Base-by-base conservation (phyloP, 2,888 invertebrate genomes). In the Troides aeacus region DNA sequence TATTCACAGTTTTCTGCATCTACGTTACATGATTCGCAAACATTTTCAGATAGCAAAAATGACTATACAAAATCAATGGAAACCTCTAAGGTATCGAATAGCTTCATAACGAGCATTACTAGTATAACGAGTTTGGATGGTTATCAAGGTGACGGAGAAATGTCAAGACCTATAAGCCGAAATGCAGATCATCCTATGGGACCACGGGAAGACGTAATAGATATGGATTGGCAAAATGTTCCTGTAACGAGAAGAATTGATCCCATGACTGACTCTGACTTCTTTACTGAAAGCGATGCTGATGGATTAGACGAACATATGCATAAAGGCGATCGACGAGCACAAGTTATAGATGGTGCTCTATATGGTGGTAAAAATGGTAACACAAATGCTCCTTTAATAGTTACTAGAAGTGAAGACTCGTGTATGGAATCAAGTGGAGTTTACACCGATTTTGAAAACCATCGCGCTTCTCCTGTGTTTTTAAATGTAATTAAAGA, bases 51-150 rank as follows among this genome's bases (percentile, higher is more conserved):
- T 77, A 90, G 93, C 66, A 94, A 94, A 84, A 94, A 92, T 61
- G 94, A 94, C 73, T 93, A 93, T 76, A 91, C 92, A 12, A 95
- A 95, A 83, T 94, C 94, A 3, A 93, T 92, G 83, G 92, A 93
- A 78, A 94, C 93, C 30, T 94, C 94, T 60, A 95, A 95, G 87
- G 94, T 95, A 17, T 95, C 95, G 8, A 96, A 94, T 76, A 96
- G 96, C 84, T 97, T 97, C 80, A 95, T 97, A 24, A 97, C 97
- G 2, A 97, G 97, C 80, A 96, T 97, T 23, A 97, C 97, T n/a
- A 97, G 97, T 82, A 97, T 97, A 72, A 97, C 97, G 42, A 98
- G 98, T 86, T 93, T 97, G 75, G 98, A 98, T 86, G 98, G 98
- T 59, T 98, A 98, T 88, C 98, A 97, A 89, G 98, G 98, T 15